These are phyloP conservation scores for Grallaria varia DNA, from an alignment of 2,113 vertebrate species.

Conservation along the genomic window DNA sequence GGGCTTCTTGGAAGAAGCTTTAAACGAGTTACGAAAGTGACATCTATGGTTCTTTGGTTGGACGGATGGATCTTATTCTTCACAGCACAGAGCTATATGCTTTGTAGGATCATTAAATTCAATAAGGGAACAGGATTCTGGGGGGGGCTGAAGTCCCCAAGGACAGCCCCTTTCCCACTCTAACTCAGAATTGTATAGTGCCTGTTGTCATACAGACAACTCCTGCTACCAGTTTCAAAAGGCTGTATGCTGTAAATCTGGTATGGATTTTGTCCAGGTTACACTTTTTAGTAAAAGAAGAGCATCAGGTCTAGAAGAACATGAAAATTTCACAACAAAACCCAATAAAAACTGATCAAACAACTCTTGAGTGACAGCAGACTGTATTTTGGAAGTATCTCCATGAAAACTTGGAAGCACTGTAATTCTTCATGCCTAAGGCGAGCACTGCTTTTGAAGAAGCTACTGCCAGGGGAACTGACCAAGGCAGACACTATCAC, in stretches of 20 bases:
- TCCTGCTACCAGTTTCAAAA: neutral
- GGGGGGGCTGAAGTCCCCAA: neutral
- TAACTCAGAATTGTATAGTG: neutral
- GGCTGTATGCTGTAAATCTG: neutral
- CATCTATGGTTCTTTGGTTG: fast-evolving
- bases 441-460: neutral
- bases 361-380: neutral
- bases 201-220: neutral
- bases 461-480: neutral
- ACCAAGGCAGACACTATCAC: neutral
- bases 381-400: neutral
- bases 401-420: neutral
- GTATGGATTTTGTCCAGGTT: neutral
- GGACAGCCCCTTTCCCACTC: neutral
- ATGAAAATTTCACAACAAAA: neutral
- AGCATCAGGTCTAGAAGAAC: neutral
- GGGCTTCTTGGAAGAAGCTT: neutral
- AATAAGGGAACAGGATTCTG: neutral
- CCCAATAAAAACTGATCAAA: neutral
- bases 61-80: neutral
- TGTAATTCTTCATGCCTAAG: neutral
- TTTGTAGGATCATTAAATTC: neutral
- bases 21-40: neutral
- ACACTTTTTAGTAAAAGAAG: neutral
- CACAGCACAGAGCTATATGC: neutral